Conservation (phyloP, 2,113 vertebrate genomes). For the Carassius gibelio region DNA sequence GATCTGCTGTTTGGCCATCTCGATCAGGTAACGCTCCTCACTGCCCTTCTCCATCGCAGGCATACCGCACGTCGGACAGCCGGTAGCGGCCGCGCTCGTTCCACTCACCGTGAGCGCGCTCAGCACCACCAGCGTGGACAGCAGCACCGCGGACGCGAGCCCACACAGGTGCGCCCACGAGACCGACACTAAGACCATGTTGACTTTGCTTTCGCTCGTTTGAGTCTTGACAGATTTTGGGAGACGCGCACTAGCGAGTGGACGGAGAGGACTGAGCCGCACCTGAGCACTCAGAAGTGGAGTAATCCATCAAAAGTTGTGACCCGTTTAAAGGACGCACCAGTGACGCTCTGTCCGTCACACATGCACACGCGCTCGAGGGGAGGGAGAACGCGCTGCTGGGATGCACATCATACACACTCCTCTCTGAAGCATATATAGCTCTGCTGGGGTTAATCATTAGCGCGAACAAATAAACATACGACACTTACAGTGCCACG, state of each 20-base stretch:
- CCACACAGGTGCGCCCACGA: constrained; percentile 42
- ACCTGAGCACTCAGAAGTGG: constrained; percentile 68
- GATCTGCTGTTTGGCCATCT: constrained; percentile 86
- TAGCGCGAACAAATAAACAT: constrained; percentile 18
- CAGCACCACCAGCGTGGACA: constrained; percentile 59
- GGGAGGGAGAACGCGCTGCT: neutral
- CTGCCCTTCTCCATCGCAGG: constrained; percentile 70
- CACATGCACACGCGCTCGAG: neutral
- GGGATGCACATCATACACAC: neutral
- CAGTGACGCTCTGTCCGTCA: constrained; percentile 67
- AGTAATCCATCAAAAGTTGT: constrained; percentile 79
- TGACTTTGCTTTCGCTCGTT: neutral
- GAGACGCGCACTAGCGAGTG: constrained; percentile 7
- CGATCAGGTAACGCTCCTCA: constrained; percentile 79
- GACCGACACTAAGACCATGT: constrained; percentile 34
- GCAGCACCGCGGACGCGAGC: neutral
- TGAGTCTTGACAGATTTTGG: neutral
- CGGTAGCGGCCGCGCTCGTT: constrained; percentile 58
- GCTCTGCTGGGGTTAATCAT: neutral
- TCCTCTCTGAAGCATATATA: constrained; percentile 9
- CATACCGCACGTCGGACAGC: constrained; percentile 75
- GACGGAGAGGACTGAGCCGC: constrained; percentile 46
- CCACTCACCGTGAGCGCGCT: constrained; percentile 54
- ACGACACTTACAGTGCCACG: constrained; percentile 20
- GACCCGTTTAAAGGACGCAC: constrained; percentile 76